A percentile compares a stretch with the other conserved stretches of the same genome.
These are phyloP conservation scores for Dorcus hopei DNA, from an alignment of 2,888 invertebrate species.

Conservation along the genomic window DNA sequence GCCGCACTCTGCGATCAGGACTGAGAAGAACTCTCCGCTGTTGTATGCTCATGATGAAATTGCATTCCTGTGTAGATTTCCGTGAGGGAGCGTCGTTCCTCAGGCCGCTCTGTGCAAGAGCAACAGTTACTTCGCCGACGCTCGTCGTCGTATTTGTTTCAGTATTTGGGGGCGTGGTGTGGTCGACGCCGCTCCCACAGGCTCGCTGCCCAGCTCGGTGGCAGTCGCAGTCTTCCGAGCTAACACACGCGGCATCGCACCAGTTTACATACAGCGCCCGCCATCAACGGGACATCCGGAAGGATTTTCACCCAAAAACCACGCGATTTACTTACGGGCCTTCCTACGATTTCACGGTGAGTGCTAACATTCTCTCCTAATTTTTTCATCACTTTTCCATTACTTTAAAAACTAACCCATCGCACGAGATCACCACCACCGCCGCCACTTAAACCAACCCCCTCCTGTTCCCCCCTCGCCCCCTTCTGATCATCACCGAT, in stretches of 20 bases:
- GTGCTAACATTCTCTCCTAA: too few species aligned
- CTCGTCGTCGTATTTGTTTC: constrained; percentile 47
- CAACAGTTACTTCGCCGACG: constrained; percentile 46
- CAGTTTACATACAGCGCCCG: not conserved
- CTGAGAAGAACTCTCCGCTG: constrained; percentile 41
- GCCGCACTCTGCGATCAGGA: constrained; percentile 48
- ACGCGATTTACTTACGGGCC: too few species aligned
- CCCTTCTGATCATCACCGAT: not conserved
- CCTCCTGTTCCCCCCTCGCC: not conserved
- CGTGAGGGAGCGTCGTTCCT: constrained; percentile 45
- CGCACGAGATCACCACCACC: too few species aligned
- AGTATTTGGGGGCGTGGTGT: constrained; percentile 46
- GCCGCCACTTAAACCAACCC: too few species aligned
- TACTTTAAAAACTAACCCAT: too few species aligned
- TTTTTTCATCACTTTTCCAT: too few species aligned
- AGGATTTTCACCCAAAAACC: too few species aligned
- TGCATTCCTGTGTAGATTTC: constrained; percentile 53
- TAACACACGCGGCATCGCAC: constrained; percentile 26
- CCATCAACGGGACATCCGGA: not conserved
- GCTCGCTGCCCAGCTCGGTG: constrained; percentile 39
- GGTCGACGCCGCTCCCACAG: constrained; percentile 44
- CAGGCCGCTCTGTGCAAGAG: constrained; percentile 42
- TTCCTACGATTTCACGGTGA: too few species aligned
- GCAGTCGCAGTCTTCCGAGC: constrained; percentile 29
- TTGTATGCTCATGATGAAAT: constrained; percentile 50